Percentiles rank a stretch among this genome's conserved stretches.
Evolutionary conservation across 2,113 vertebrate genomes (phyloP).

Genomic region (Anarhynchus alexandrinus): DNA sequence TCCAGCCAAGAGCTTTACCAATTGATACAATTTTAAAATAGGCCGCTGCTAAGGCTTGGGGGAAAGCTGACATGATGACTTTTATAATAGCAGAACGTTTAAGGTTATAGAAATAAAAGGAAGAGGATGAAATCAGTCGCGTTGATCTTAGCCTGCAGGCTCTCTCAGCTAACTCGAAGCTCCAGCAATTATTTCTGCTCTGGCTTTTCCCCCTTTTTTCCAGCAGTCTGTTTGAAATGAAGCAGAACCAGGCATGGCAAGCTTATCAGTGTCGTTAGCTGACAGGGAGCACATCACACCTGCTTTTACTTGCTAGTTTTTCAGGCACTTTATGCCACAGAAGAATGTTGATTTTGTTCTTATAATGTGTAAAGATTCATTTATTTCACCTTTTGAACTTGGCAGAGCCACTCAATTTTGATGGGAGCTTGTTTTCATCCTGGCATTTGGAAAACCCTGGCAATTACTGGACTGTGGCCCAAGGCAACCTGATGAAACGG

Average conservation of each 20-base stretch:
- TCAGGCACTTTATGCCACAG: conserved; percentile 76
- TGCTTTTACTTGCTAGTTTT: conserved; percentile 79
- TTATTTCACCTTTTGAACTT: conserved; percentile 83
- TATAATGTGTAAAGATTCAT: conserved; percentile 82
- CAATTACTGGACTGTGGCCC: conserved; percentile 69
- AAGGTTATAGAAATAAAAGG: conserved; percentile 84
- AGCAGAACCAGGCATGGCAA: conserved; percentile 77
- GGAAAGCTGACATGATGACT: conserved; percentile 81
- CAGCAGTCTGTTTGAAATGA: conserved; percentile 82
- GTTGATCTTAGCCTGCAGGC: conserved; percentile 84
- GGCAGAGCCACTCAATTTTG: conserved; percentile 67
- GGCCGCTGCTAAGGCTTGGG: conserved; percentile 73
- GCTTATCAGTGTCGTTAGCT: conserved; percentile 78
- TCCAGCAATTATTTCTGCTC: conserved; percentile 85
- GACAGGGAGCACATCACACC: conserved; percentile 77
- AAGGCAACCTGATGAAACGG: conserved; percentile 53
- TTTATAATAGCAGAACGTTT: conserved; percentile 84
- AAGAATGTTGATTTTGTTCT: conserved; percentile 78
- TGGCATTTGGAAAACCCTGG: conserved; percentile 64
- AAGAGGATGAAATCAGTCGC: conserved; percentile 80
- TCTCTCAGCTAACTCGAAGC: conserved; percentile 75
- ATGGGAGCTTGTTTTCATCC: conserved; percentile 49
- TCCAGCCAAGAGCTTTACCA: conserved; percentile 73
- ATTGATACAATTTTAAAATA: conserved; percentile 81
- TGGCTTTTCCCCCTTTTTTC: conserved; percentile 62